Percentiles rank a stretch among this genome's conserved stretches.
Evolutionary conservation across 2,113 vertebrate species (phyloP).

Genomic region (Mola mola): DNA sequence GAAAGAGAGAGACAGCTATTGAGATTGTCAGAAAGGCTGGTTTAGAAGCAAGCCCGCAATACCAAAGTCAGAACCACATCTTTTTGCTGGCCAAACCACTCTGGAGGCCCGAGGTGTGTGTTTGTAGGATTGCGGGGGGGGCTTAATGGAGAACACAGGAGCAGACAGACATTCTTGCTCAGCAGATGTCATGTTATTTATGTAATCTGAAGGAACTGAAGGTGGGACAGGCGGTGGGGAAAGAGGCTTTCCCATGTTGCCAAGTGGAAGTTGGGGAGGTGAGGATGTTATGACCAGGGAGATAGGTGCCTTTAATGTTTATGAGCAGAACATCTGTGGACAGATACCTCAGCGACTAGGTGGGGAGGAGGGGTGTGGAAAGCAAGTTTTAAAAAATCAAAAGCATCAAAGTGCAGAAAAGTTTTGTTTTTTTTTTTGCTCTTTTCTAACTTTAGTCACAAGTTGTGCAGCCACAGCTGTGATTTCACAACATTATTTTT

Average conservation of each 20-base stretch:
- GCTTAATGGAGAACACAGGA: constrained; percentile 74
- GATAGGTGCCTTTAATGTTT: constrained; percentile 76
- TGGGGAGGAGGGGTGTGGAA: constrained; percentile 27
- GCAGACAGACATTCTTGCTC: constrained; percentile 71
- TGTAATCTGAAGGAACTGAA: constrained; percentile 68
- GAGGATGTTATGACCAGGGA: constrained; percentile 76
- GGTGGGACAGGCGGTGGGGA: constrained; percentile 34
- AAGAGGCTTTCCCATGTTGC: constrained; percentile 22
- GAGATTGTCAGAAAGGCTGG: constrained; percentile 38
- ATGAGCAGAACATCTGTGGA: constrained; percentile 74
- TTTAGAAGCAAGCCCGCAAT: constrained; percentile 34
- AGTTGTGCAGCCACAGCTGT: too few species aligned
- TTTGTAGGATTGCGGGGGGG: constrained; percentile 5
- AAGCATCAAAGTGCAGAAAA: constrained; percentile 44
- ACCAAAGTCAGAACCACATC: constrained; percentile 38
- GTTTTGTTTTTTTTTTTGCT: too few species aligned
- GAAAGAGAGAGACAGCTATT: constrained; percentile 29
- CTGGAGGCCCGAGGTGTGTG: constrained; percentile 25
- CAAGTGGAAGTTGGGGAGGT: constrained; percentile 62
- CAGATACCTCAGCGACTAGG: constrained; percentile 56
- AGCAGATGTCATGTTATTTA: constrained; percentile 78
- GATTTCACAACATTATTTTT: too few species aligned
- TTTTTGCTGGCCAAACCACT: constrained; percentile 51
- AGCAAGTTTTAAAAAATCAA: constrained; percentile 24
- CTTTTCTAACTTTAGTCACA: too few species aligned